phyloP scores from a whole-genome alignment of 2,797 vertebrate species.

The Phylloscopus collybita region DNA sequence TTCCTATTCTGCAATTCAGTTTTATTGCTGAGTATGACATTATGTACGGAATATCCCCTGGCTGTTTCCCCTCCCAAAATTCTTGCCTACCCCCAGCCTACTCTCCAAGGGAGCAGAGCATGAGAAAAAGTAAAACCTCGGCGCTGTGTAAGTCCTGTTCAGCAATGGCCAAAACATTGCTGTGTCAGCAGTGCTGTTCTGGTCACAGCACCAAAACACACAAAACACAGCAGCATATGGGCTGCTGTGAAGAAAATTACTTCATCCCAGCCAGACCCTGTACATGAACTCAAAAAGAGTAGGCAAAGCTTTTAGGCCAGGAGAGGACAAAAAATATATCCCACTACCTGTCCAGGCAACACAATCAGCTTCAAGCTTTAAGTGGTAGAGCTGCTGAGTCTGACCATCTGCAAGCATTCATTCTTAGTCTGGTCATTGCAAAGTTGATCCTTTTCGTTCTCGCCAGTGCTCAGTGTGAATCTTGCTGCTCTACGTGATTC shows the following conservation, averaged over 20 bases:
- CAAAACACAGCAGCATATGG: not conserved
- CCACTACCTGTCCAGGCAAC: not conserved
- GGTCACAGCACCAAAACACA: not conserved
- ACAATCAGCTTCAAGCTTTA: not conserved
- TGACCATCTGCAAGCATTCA: not conserved
- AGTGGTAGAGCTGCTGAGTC: not conserved
- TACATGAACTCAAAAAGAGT: not conserved
- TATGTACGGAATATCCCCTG: not conserved
- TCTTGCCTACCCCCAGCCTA: not conserved
- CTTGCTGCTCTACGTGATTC: not conserved
- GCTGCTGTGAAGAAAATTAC: not conserved
- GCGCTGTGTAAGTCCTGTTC: not conserved
- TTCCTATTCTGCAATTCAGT: not conserved
- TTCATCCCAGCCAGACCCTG: not conserved
- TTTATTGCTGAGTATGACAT: not conserved
- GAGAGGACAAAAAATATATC: not conserved
- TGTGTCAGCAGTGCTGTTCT: not conserved
- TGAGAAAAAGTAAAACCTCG: not conserved
- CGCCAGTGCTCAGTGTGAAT: not conserved
- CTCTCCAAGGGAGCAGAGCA: not conserved
- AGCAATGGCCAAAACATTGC: not conserved
- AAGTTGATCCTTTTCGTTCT: not conserved
- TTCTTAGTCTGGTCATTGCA: not conserved
- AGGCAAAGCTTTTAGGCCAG: not conserved
- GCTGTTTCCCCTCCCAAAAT: not conserved